Evolutionary conservation across 2,797 vertebrate genomes (phyloP), one percentile per base, ranked within the genome.

Genomic region (Malacoctenus gilli): DNA sequence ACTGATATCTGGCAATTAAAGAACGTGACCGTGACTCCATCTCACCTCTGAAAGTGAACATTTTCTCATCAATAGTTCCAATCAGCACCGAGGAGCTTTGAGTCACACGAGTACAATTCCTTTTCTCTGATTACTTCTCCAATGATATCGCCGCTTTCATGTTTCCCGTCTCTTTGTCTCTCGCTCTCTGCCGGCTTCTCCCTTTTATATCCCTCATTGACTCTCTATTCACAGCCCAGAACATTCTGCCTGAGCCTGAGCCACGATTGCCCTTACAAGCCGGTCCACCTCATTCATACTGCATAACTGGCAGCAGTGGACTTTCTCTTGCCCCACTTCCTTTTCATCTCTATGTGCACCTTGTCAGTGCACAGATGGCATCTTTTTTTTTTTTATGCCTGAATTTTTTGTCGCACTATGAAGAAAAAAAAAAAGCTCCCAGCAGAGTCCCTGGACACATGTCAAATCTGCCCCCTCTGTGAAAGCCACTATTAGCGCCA

Each of bases 281-380:
- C 55, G 34, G 12, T 57, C 21, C 2, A 25, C 20, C 19, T 72
- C 48, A 40, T 41, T 71, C 42, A 18, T 52, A 49, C 25, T 38
- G 16, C 48, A 36, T 57, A 49, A 48, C 70, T 75, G 71, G 48
- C 51, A 41, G 57, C 67, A 52, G 52, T 38, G 40, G 51, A 58
- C 36, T 36, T 46, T 65, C 67, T 70, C 72, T 69, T 66, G 56
- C 30, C 62, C 73, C 42, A 15, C 52, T 77, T 70, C 43, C 54
- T 48, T 75, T 66, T 70, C 66, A 75, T 85, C 66, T 74, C 48
- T 3, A 44, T 68, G 47, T 63, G 78, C 65, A 79, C 83, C 82
- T 84, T 68, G 75, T 84, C 44, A 2, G 25, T 8, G 70, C 78
- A 87, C 88, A 91, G 88, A 91, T 90, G 88, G 89, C 74, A 52